Percentiles rank a stretch among this genome's conserved stretches.
Conservation (phyloP, 2,888 invertebrate species). For the Lithophane ornitopus region DNA sequence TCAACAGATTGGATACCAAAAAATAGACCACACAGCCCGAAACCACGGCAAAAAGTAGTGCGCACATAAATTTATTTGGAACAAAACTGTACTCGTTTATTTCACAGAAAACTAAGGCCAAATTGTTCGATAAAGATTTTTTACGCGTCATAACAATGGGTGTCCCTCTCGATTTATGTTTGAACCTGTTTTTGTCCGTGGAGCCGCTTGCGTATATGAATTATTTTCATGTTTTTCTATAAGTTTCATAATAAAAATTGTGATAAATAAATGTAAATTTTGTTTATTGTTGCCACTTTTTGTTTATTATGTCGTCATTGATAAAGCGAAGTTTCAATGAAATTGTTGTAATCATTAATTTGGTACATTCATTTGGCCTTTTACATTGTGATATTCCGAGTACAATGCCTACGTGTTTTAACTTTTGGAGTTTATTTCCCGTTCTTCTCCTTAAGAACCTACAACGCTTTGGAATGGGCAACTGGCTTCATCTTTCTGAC, state of each 20-base stretch:
- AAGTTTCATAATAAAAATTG: constrained; percentile 44
- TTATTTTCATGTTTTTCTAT: constrained; percentile 54
- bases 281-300: constrained; percentile 11
- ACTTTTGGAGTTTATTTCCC: too few relatives aligned
- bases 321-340: background rate
- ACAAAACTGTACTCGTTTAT: constrained; percentile 58
- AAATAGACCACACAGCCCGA: constrained; percentile 24
- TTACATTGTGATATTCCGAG: background rate
- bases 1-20: constrained; percentile 44
- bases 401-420: background rate
- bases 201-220: constrained; percentile 32
- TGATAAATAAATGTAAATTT: constrained; percentile 8
- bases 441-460: too few relatives aligned
- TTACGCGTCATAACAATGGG: constrained; percentile 65
- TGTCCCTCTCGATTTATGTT: constrained; percentile 59
- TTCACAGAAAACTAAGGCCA: constrained; percentile 56
- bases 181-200: constrained; percentile 58
- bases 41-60: constrained; percentile 39
- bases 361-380: background rate
- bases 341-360: background rate
- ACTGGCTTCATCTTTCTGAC: too few relatives aligned
- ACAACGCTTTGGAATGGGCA: too few relatives aligned
- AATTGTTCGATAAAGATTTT: constrained; percentile 65
- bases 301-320: background rate
- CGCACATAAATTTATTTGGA: constrained; percentile 56